These are phyloP conservation scores for Deroptyus accipitrinus DNA, from an alignment of 2,113 vertebrate species.

Conservation along the genomic window DNA sequence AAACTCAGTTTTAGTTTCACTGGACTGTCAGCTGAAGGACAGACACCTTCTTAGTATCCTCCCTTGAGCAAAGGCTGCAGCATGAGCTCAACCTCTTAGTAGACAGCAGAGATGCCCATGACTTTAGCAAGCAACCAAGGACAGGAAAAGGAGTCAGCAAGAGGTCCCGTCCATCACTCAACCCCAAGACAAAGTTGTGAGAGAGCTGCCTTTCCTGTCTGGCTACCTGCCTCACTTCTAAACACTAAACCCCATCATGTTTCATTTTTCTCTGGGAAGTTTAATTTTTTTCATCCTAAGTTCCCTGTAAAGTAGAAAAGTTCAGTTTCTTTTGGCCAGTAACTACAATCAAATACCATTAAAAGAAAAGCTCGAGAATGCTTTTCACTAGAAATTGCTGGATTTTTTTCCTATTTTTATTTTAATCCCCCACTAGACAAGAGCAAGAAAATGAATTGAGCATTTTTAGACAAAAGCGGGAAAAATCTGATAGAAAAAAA, in stretches of 20 bases:
- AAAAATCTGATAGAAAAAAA: background rate
- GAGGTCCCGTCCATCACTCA: background rate
- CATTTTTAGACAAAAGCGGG: background rate
- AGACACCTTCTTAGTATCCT: background rate
- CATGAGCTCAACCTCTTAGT: background rate
- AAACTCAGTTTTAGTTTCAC: conserved; percentile 6
- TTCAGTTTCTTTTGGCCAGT: background rate
- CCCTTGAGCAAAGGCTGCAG: background rate
- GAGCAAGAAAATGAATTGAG: background rate
- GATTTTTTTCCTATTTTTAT: background rate
- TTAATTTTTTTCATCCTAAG: background rate
- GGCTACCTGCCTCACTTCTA: background rate
- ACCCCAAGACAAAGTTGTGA: background rate
- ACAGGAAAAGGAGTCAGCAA: background rate
- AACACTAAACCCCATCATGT: background rate
- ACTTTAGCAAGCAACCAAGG: background rate
- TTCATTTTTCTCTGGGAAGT: background rate
- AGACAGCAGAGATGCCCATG: background rate
- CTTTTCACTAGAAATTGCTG: background rate
- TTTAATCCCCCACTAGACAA: background rate
- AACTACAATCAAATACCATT: background rate
- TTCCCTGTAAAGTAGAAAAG: background rate
- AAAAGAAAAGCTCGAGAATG: background rate
- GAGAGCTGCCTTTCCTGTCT: background rate
- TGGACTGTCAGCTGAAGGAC: conserved; percentile 36